Base-by-base conservation (phyloP, 2,113 vertebrate species). In the Micronycteris hirsuta region DNA sequence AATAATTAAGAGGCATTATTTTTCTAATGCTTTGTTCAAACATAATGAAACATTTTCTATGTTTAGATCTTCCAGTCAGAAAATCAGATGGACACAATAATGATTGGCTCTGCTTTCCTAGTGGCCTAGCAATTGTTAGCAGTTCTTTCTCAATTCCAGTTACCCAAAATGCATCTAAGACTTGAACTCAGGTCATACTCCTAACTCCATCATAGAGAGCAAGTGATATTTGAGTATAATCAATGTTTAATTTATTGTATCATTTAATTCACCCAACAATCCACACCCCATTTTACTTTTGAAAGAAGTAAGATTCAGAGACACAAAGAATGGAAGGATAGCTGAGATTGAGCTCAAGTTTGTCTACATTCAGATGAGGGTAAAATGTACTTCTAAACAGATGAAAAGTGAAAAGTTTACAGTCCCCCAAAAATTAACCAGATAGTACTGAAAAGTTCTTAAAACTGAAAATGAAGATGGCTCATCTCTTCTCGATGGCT, bases 1-100 rank as follows among this genome's bases (percentile, higher is more conserved):
- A 92, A 91, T 94, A 86, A 97, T 81, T 41, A 47, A 95, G 83
- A 97, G 96, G 84, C 85, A 97, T 91, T 90, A 78, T 89, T 83
- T 89, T 45, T 54, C 94, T 78, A 96, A 96, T 86, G 73, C 56
- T 87, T 88, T 94, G 58, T 4, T 76, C 14, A 89, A 81, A 70
- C 86, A 91, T 67, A 90, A 96, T 70, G 76, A 26, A 89, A 93
- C 24, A 78, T 83, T 94, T 95, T 80, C 52, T 65, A 58, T 80
- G 33, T 89, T 80, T 52, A 86, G 31, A 89, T 74, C 16, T 31
- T 36, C 14, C 17, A 77, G 24, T 77, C 49, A 74, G 80, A 95
- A 96, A 87, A 73, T 56, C 14, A 74, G 41, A 45, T n/a, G 5
- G 11, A 89, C 22, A 74, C 74, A 76, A 67, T 52, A 31, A 80